Conservation (phyloP, 2,113 vertebrate species). For the Odontophorus gujanensis region DNA sequence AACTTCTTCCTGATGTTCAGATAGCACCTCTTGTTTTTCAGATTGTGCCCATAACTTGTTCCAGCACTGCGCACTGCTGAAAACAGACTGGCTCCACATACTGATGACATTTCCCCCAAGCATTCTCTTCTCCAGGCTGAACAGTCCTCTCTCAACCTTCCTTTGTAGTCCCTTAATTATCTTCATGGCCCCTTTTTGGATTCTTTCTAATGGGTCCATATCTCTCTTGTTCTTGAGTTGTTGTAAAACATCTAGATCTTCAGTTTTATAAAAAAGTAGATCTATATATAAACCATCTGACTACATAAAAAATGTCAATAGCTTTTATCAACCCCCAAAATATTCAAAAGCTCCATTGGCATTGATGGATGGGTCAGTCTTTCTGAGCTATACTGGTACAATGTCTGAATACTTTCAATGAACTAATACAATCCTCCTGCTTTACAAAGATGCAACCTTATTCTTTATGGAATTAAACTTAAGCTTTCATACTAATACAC, state of each 20-base stretch:
- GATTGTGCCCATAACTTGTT: not conserved
- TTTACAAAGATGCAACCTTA: not conserved
- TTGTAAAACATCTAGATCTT: not conserved
- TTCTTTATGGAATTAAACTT: not conserved
- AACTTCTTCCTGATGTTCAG: not conserved
- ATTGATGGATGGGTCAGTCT: not conserved
- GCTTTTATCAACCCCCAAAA: not conserved
- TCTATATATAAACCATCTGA: not conserved
- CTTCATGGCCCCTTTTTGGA: not conserved
- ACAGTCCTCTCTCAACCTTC: not conserved
- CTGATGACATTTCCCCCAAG: fast-evolving
- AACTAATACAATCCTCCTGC: not conserved
- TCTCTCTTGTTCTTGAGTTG: not conserved
- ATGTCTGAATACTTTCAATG: not conserved
- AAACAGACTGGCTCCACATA: not conserved
- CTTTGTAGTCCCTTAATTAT: not conserved
- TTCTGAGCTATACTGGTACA: not conserved
- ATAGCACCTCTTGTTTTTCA: not conserved
- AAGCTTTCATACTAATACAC: not conserved
- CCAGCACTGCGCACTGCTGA: not conserved
- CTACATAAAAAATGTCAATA: not conserved
- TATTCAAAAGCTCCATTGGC: not conserved
- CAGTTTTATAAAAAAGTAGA: not conserved
- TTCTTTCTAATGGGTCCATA: not conserved
- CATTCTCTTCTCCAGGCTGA: not conserved